Evolutionary conservation across 92 coral and sea anemone genomes (phyloP).

Genomic region (Paramuricea clavata): DNA sequence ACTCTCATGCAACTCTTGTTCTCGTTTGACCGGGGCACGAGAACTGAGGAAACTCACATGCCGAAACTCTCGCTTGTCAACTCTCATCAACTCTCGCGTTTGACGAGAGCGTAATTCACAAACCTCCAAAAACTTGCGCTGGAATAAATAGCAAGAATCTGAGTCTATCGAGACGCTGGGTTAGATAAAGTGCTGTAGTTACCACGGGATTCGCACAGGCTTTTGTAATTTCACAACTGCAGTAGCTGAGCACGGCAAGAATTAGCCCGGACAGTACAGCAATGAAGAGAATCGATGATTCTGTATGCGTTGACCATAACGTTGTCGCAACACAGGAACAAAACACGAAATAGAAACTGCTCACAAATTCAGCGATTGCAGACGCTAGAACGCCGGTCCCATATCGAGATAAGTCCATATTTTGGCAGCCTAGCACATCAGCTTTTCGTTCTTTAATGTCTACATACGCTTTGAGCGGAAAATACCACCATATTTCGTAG

Average conservation of each 20-base stretch:
- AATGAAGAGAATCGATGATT: neutral
- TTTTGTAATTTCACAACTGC: conserved; percentile 14
- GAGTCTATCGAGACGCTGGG: conserved; percentile 21
- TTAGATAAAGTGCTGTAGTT: conserved; percentile 10
- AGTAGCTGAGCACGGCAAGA: conserved; percentile 10
- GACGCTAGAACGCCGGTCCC: conserved; percentile 31
- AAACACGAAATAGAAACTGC: conserved; percentile 37
- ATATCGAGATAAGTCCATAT: conserved; percentile 1
- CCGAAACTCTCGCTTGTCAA: no score
- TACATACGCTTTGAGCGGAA: neutral
- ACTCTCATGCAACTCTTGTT: no score
- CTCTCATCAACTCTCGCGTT: no score
- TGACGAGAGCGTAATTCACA: no score
- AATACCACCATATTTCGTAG: neutral
- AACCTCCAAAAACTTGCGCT: conserved; percentile 43
- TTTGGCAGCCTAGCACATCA: neutral
- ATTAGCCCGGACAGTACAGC: conserved; percentile 16
- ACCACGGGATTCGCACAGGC: conserved; percentile 35
- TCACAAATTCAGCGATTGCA: conserved; percentile 24
- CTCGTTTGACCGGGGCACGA: no score
- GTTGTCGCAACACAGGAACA: conserved; percentile 32
- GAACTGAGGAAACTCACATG: no score
- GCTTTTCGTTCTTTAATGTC: no score
- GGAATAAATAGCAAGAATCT: conserved; percentile 8
- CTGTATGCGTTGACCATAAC: conserved; percentile 1